phyloP scores from a whole-genome alignment of 2,113 vertebrate genomes.

The Oostethus manadensis region DNA sequence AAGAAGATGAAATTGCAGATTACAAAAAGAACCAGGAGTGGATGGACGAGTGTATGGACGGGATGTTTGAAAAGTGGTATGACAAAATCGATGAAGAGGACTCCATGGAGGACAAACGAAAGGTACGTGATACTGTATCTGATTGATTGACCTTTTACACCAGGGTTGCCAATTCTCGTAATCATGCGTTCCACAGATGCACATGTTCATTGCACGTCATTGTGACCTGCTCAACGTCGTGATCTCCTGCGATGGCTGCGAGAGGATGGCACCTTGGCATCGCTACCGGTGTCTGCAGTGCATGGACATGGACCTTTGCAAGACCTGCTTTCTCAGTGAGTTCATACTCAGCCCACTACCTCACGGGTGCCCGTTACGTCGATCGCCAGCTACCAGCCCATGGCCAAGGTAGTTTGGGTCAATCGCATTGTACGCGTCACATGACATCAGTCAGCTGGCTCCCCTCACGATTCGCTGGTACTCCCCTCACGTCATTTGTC shows the following conservation, averaged over 20 bases:
- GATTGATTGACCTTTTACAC: neutral
- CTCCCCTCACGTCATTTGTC: no score
- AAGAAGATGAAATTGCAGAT: slow-evolving; percentile 93
- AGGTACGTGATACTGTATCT: slow-evolving; percentile 71
- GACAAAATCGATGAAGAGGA: slow-evolving; percentile 92
- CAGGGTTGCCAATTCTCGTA: no score
- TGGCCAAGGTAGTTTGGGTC: no score
- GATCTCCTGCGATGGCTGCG: slow-evolving; percentile 94
- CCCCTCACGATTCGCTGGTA: no score
- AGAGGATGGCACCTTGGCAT: slow-evolving; percentile 92
- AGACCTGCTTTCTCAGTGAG: slow-evolving; percentile 94
- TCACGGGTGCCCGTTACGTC: no score
- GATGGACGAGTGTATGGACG: slow-evolving; percentile 96
- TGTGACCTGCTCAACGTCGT: slow-evolving; percentile 93
- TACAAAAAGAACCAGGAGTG: slow-evolving; percentile 94
- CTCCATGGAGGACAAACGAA: slow-evolving; percentile 84
- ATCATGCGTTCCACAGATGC: slow-evolving; percentile 77
- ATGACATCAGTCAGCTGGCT: no score
- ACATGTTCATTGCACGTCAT: slow-evolving; percentile 98
- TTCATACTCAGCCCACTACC: neutral
- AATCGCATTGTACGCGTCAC: no score
- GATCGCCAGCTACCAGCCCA: no score
- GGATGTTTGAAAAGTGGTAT: slow-evolving; percentile 96
- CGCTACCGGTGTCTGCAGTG: slow-evolving; percentile 96
- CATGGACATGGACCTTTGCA: slow-evolving; percentile 96